These are phyloP conservation scores for Drosophila antonietae DNA, from an alignment of 2,888 invertebrate species.

Conservation along the genomic window DNA sequence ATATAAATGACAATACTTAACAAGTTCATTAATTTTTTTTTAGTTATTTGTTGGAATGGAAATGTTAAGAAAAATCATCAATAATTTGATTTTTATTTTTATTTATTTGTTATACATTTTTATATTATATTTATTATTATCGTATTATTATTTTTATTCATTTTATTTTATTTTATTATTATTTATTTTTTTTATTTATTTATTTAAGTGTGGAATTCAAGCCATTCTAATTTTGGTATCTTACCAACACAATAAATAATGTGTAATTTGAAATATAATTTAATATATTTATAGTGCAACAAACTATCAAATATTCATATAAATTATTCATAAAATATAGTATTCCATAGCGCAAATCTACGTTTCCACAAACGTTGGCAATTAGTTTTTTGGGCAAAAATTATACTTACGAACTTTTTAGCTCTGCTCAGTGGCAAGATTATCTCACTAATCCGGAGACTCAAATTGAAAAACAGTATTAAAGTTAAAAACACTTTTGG, in stretches of 20 bases:
- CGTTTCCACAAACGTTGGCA: constrained; percentile 19
- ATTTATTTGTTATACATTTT: too few species aligned
- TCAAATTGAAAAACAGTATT: constrained; percentile 69
- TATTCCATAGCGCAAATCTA: neutral
- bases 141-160: too few species aligned
- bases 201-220: too few species aligned
- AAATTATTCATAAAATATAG: neutral
- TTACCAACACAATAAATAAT: too few species aligned
- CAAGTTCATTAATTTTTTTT: too few species aligned
- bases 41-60: neutral
- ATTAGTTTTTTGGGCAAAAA: constrained; percentile 28
- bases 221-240: too few species aligned
- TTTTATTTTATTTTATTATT: too few species aligned
- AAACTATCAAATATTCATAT: neutral
- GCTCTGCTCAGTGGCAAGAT: constrained; percentile 9
- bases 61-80: neutral
- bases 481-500: constrained; percentile 58
- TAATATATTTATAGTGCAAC: neutral
- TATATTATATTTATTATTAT: too few species aligned
- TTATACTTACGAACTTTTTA: constrained; percentile 36
- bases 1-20: constrained; percentile 12
- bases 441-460: constrained; percentile 40
- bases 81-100: too few species aligned
- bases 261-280: too few species aligned
- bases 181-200: too few species aligned